A percentile compares a stretch with the other conserved stretches of the same genome.
phyloP scores from a whole-genome alignment of 2,113 vertebrate genomes.

The Aepyceros melampus region DNA sequence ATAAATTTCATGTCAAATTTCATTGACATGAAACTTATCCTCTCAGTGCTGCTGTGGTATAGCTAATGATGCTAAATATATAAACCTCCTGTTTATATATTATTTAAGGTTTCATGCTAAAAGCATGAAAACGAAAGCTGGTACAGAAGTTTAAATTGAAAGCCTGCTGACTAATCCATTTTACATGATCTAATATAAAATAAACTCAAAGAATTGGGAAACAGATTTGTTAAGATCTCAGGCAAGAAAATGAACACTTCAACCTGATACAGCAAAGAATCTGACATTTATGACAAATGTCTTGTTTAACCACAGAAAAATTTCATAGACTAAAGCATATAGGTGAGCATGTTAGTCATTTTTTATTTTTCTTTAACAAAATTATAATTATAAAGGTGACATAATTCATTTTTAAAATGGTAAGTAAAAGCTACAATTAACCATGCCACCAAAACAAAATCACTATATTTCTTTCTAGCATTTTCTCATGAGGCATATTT shows the following conservation, averaged over 20 bases:
- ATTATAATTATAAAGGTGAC: not conserved
- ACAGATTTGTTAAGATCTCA: not conserved
- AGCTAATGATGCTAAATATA: slow-evolving; percentile 7
- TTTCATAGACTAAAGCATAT: not conserved
- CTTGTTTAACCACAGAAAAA: not conserved
- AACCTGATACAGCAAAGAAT: not conserved
- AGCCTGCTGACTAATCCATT: not conserved
- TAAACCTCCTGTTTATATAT: slow-evolving; percentile 10
- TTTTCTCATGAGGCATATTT: not conserved
- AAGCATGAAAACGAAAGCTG: not conserved
- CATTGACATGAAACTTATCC: slow-evolving; percentile 6
- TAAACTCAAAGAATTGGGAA: not conserved
- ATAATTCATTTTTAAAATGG: not conserved
- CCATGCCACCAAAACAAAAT: not conserved
- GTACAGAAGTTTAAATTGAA: not conserved
- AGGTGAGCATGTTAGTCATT: not conserved
- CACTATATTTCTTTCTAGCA: not conserved
- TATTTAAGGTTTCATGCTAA: slow-evolving; percentile 19
- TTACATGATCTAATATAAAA: not conserved
- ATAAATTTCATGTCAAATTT: too few relatives aligned
- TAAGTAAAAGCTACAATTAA: slow-evolving; percentile 20
- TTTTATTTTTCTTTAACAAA: not conserved
- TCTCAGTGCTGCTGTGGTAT: not conserved
- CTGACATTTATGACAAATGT: not conserved
- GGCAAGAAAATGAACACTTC: not conserved